Conservation (phyloP, 2,113 vertebrate genomes). For the Ptychochromis oligacanthus region DNA sequence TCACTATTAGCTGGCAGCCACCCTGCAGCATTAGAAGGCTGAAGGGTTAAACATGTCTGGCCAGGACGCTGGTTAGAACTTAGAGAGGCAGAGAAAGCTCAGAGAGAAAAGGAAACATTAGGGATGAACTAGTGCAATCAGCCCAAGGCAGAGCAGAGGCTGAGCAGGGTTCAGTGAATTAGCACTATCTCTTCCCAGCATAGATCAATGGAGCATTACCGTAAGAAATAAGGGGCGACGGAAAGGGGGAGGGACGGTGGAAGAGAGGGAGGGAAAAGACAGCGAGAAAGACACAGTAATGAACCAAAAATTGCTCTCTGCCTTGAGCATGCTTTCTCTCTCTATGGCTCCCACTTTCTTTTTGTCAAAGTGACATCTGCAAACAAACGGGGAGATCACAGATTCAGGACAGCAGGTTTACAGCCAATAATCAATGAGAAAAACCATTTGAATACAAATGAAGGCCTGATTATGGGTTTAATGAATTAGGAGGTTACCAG, state of each 20-base stretch:
- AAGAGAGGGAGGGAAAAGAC: neutral
- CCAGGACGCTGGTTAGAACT: conserved; percentile 18
- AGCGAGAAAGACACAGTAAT: conserved; percentile 12
- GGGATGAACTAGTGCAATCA: conserved; percentile 54
- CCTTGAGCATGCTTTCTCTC: neutral
- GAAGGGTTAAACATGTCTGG: conserved; percentile 47
- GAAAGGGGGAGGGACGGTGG: conserved; percentile 18
- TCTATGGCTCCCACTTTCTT: conserved; percentile 1
- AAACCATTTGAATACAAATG: conserved; percentile 24
- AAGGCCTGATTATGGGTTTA: neutral
- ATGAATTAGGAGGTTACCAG: conserved; percentile 34
- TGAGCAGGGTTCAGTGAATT: conserved; percentile 62
- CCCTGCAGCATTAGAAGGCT: conserved; percentile 1
- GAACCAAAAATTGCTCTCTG: conserved; percentile 32
- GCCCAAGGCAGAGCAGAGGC: conserved; percentile 36
- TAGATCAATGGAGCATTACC: conserved; percentile 73
- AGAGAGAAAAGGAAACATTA: conserved; percentile 44
- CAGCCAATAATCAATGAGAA: conserved; percentile 26
- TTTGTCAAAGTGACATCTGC: neutral
- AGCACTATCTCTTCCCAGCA: conserved; percentile 68
- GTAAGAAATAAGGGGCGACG: conserved; percentile 46
- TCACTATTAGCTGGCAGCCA: conserved; percentile 17
- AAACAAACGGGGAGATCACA: conserved; percentile 13
- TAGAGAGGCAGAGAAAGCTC: conserved; percentile 14
- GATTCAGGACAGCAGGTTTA: neutral